Percentiles rank a stretch among this genome's conserved stretches.
phyloP scores from a whole-genome alignment of 92 coral and sea anemone species.

The Micromussa lordhowensis region DNA sequence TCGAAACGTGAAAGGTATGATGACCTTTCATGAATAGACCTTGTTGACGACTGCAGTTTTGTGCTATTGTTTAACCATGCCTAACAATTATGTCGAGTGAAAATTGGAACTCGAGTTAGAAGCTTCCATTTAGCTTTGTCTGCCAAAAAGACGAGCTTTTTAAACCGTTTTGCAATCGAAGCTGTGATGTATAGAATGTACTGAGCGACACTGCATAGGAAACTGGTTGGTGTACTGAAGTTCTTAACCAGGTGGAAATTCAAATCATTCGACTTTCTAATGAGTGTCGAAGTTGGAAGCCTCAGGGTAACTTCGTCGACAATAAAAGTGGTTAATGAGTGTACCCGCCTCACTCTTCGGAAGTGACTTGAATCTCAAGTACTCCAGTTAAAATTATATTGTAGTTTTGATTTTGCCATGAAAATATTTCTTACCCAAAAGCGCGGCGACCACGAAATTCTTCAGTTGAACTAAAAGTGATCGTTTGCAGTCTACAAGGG shows the following conservation, averaged over 20 bases:
- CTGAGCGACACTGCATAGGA: too few relatives aligned
- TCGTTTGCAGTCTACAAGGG: neutral
- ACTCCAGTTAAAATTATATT: conserved; percentile 22
- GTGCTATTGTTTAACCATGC: neutral
- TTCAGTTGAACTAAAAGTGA: neutral
- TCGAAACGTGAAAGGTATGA: neutral
- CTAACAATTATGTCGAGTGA: neutral
- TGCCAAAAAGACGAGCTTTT: neutral
- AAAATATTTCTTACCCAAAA: neutral
- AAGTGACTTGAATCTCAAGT: neutral
- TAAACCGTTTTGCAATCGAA: neutral
- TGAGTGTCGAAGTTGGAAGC: neutral
- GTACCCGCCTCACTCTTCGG: neutral
- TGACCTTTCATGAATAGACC: neutral
- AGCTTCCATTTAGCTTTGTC: neutral
- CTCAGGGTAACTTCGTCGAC: neutral
- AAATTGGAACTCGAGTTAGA: neutral
- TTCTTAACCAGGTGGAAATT: neutral
- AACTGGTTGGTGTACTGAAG: too few relatives aligned
- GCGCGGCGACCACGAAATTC: neutral
- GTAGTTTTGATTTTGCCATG: conserved; percentile 9
- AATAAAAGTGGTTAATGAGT: conserved; percentile 19
- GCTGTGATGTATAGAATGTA: neutral
- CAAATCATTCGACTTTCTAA: neutral
- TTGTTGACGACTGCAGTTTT: neutral